Percentiles rank a stretch among this genome's conserved stretches.
These are phyloP conservation scores for Argyresthia goedartella DNA, from an alignment of 2,888 invertebrate species.

Conservation along the genomic window DNA sequence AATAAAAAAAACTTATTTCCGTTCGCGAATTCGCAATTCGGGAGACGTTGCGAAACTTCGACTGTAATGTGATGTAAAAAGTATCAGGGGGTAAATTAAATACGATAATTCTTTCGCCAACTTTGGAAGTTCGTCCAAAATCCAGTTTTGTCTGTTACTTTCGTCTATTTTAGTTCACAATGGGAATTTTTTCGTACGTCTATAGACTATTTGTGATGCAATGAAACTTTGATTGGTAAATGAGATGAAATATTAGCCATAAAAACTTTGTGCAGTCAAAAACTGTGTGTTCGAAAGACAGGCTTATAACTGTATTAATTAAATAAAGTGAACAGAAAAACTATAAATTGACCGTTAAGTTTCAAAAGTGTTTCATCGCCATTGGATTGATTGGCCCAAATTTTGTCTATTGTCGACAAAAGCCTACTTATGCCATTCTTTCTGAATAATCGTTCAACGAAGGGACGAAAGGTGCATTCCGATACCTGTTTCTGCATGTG, in stretches of 20 bases:
- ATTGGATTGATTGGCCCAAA: background rate
- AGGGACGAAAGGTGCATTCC: slow-evolving; percentile 52
- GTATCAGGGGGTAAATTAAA: no score
- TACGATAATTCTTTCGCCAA: no score
- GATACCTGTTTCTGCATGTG: slow-evolving; percentile 47
- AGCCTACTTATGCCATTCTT: slow-evolving; percentile 64
- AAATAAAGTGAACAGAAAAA: background rate
- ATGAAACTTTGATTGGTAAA: slow-evolving; percentile 11
- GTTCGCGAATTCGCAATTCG: no score
- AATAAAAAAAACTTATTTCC: no score
- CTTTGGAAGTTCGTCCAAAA: no score
- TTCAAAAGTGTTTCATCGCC: background rate
- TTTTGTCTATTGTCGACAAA: slow-evolving; percentile 22
- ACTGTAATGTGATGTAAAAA: no score
- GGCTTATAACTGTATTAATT: background rate
- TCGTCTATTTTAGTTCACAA: slow-evolving; percentile 25
- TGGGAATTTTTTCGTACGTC: slow-evolving; percentile 58
- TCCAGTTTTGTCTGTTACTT: no score
- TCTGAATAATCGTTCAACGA: slow-evolving; percentile 30
- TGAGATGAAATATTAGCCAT: background rate
- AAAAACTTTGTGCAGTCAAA: background rate
- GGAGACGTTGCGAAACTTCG: no score
- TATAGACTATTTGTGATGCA: slow-evolving; percentile 58
- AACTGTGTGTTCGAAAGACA: background rate
- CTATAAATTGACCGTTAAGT: no score